A percentile compares a stretch with the other conserved stretches of the same genome.
Evolutionary conservation across 2,113 vertebrate species (phyloP).

Genomic region (Serilophus lunatus): DNA sequence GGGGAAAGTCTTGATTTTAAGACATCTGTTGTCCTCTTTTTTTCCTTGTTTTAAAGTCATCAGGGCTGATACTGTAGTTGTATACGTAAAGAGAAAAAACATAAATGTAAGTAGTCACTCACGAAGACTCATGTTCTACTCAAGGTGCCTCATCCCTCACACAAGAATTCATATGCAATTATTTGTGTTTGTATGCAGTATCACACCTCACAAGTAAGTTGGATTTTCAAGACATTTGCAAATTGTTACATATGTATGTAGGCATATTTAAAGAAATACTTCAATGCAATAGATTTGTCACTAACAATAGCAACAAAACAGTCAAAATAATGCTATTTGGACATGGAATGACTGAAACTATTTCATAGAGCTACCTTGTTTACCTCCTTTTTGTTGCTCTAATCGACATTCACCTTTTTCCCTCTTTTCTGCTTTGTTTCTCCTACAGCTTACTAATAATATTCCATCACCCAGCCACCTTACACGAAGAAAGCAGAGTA

Average conservation of each 20-base stretch:
- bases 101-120: background rate
- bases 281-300: background rate
- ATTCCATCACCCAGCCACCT: background rate
- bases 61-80: background rate
- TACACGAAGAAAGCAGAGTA: accelerated
- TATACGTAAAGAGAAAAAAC: background rate
- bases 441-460: background rate
- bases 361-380: background rate
- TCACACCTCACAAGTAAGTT: background rate
- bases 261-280: background rate
- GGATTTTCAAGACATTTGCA: background rate
- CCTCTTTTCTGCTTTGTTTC: background rate
- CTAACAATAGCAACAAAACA: background rate
- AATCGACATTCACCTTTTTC: background rate
- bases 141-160: background rate
- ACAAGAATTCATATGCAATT: background rate
- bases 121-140: background rate
- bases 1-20: background rate
- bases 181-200: background rate
- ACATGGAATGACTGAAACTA: background rate
- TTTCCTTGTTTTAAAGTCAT: background rate
- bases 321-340: background rate
- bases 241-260: background rate
- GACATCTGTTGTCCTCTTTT: background rate
- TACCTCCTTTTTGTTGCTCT: background rate